These are phyloP conservation scores for Streptopelia turtur DNA, from an alignment of 2,797 vertebrate genomes.

Conservation along the genomic window DNA sequence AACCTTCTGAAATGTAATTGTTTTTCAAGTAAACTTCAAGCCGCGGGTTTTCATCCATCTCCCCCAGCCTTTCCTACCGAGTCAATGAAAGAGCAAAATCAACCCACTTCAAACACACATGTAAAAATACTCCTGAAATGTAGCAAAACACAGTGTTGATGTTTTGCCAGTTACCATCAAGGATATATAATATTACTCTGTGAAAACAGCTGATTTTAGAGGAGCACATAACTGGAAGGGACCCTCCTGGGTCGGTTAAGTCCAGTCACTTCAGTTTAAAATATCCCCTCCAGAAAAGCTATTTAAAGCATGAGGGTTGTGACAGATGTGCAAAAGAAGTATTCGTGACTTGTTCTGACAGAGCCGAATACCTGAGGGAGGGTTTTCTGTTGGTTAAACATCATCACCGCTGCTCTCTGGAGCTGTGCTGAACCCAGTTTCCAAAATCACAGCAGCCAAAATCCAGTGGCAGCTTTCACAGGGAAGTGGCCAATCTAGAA, in stretches of 20 bases:
- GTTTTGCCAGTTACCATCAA: background rate
- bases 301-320: background rate
- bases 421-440: background rate
- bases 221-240: background rate
- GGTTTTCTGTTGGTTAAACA: background rate
- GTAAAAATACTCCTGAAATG: background rate
- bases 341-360: background rate
- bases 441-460: background rate
- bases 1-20: conserved; percentile 40
- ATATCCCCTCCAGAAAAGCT: background rate
- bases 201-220: background rate
- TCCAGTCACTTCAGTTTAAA: background rate
- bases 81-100: conserved; percentile 11
- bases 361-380: background rate
- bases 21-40: conserved; percentile 41
- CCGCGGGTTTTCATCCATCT: conserved; percentile 30
- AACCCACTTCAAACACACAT: background rate
- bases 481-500: background rate
- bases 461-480: background rate
- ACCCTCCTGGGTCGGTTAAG: background rate
- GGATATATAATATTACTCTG: background rate
- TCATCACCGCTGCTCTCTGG: background rate
- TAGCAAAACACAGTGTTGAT: background rate
- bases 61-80: conserved; percentile 2
- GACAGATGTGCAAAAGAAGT: background rate